phyloP scores from a whole-genome alignment of 2,888 invertebrate genomes.

The Scaptomyza caliginosa region DNA sequence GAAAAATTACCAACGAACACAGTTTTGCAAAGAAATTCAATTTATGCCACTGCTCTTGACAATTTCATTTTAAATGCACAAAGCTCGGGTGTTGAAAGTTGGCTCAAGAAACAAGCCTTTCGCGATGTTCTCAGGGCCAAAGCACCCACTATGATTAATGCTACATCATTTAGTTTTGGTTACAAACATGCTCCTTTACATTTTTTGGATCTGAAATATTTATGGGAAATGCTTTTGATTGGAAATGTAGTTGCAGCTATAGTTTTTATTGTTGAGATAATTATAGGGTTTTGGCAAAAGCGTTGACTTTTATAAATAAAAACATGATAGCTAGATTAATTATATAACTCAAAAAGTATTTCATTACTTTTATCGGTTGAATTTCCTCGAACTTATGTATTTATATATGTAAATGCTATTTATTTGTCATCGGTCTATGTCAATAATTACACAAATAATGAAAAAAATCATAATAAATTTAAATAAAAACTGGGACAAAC shows the following conservation, averaged over 20 bases:
- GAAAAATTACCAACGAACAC: constrained; percentile 5
- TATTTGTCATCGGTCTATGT: no score
- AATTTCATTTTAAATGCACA: constrained; percentile 6
- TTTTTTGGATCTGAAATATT: neutral
- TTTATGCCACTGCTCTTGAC: constrained; percentile 30
- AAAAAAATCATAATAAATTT: no score
- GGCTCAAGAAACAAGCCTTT: neutral
- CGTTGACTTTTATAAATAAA: neutral
- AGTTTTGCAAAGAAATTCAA: constrained; percentile 34
- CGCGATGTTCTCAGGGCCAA: neutral
- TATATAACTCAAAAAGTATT: no score
- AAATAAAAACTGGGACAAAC: no score
- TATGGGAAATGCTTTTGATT: neutral
- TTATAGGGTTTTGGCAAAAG: neutral
- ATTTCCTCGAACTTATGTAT: no score
- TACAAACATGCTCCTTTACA: neutral
- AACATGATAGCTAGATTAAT: neutral
- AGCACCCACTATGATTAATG: neutral
- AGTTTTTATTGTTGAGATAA: constrained; percentile 30
- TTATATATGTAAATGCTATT: no score
- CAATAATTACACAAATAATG: no score
- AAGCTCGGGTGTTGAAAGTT: neutral
- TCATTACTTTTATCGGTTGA: no score
- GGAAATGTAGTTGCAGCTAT: neutral
- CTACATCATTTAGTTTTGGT: neutral